Evolutionary conservation across 1,140 invertebrate genomes (phyloP).

Genomic region (Hermatobates lingyangjiaoensis): DNA sequence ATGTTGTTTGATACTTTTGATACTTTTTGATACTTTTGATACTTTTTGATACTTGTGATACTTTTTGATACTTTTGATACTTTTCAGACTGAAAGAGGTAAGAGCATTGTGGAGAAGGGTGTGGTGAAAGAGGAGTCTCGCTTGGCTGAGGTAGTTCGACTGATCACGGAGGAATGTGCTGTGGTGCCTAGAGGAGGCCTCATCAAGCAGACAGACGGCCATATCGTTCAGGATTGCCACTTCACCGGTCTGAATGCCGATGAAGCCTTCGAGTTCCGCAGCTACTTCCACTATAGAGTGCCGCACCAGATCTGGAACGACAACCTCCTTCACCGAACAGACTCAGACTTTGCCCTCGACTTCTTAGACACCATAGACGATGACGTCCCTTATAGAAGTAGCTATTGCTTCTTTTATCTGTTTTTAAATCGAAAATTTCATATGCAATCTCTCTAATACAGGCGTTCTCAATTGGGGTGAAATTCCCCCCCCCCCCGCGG

Average conservation of each 20-base stretch:
- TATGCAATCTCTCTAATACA: background rate
- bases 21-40: too few species aligned
- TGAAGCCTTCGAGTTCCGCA: constrained; percentile 39
- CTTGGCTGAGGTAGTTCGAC: constrained; percentile 41
- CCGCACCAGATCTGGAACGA: constrained; percentile 47
- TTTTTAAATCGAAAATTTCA: background rate
- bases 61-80: too few species aligned
- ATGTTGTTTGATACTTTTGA: too few species aligned
- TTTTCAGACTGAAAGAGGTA: too few species aligned
- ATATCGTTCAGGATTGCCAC: constrained; percentile 40
- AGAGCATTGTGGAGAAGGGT: background rate
- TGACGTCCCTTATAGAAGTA: constrained; percentile 31
- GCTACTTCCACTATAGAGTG: constrained; percentile 42
- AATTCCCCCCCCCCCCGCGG: background rate
- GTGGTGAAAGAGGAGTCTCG: constrained; percentile 52
- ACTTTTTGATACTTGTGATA: too few species aligned
- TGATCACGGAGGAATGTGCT: constrained; percentile 44
- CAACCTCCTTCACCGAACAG: constrained; percentile 43
- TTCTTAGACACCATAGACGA: constrained; percentile 51
- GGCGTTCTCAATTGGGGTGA: background rate
- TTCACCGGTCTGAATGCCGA: constrained; percentile 38
- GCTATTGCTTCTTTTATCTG: background rate
- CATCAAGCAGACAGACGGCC: constrained; percentile 40
- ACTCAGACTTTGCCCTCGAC: constrained; percentile 59
- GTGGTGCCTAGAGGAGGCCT: constrained; percentile 50